Evolutionary conservation across 2,113 vertebrate species (phyloP).

Genomic region (Acinonyx jubatus): DNA sequence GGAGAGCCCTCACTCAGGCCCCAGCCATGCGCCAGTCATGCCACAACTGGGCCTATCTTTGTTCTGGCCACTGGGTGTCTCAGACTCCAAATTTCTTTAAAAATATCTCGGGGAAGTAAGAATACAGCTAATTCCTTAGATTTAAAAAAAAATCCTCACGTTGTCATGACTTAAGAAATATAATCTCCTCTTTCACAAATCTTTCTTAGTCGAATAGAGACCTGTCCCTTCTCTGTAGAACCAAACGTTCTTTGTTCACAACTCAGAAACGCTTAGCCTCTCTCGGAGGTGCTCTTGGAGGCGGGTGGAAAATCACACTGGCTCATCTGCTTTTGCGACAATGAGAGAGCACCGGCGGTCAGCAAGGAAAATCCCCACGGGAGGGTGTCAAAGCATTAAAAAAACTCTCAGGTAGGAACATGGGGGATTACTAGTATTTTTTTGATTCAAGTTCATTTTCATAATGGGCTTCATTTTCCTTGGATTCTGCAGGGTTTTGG

Average conservation of each 20-base stretch:
- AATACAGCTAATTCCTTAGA: constrained; percentile 19
- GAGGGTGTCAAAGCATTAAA: neutral
- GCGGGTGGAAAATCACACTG: neutral
- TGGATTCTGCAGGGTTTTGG: neutral
- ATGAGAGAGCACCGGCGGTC: neutral
- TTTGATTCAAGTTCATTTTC: neutral
- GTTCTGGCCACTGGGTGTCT: neutral
- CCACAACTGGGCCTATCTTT: fast-evolving
- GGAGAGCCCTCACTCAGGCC: fast-evolving
- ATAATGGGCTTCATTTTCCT: neutral
- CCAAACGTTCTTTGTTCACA: neutral
- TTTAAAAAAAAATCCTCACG: neutral
- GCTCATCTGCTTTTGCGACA: neutral
- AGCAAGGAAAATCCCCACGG: neutral
- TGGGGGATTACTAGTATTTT: neutral
- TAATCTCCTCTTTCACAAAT: constrained; percentile 2
- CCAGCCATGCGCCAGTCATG: fast-evolving
- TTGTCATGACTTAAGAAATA: neutral
- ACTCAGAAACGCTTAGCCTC: neutral
- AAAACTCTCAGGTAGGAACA: neutral
- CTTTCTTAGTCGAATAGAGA: constrained; percentile 13
- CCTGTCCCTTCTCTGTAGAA: neutral
- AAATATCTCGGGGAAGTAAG: neutral
- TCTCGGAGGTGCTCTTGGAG: neutral
- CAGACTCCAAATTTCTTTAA: neutral